phyloP scores from a whole-genome alignment of 2,888 invertebrate species.

The Xestia sexstrigata region DNA sequence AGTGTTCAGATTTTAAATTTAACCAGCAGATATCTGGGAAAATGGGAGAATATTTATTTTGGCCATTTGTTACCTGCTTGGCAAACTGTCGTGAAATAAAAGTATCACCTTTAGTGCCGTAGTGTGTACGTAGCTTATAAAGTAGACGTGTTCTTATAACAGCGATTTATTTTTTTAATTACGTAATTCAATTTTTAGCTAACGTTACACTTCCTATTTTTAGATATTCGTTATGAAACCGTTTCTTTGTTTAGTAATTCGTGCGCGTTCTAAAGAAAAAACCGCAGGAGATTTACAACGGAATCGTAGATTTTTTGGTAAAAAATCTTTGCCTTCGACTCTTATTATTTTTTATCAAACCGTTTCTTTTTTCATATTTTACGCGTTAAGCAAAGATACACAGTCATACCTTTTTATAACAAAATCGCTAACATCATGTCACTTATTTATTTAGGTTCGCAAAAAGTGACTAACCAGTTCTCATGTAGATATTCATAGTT shows the following conservation, averaged over 20 bases:
- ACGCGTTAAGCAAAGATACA: neutral
- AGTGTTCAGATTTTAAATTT: neutral
- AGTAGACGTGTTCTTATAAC: neutral
- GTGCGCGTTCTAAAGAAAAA: neutral
- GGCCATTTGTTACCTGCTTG: neutral
- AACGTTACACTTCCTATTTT: conserved; percentile 32
- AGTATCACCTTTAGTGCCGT: neutral
- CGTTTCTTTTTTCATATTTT: neutral
- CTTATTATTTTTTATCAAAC: neutral
- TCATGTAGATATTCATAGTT: conserved; percentile 5
- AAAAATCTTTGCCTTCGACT: neutral
- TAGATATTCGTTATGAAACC: conserved; percentile 23
- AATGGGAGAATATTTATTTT: neutral
- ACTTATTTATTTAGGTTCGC: neutral
- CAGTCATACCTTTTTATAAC: neutral
- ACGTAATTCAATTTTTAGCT: conserved; percentile 4
- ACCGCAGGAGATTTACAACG: neutral
- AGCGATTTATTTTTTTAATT: conserved; percentile 4
- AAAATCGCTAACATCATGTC: conserved; percentile 15
- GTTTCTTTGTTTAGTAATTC: conserved; percentile 12
- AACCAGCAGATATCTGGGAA: neutral
- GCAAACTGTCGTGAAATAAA: neutral
- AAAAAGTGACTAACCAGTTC: neutral
- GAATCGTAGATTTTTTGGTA: neutral
- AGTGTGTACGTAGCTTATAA: conserved; percentile 3